Evolutionary conservation across 2,113 vertebrate genomes (phyloP), one percentile per base, ranked within the genome.

Genomic region (Ariopsis seemanni): DNA sequence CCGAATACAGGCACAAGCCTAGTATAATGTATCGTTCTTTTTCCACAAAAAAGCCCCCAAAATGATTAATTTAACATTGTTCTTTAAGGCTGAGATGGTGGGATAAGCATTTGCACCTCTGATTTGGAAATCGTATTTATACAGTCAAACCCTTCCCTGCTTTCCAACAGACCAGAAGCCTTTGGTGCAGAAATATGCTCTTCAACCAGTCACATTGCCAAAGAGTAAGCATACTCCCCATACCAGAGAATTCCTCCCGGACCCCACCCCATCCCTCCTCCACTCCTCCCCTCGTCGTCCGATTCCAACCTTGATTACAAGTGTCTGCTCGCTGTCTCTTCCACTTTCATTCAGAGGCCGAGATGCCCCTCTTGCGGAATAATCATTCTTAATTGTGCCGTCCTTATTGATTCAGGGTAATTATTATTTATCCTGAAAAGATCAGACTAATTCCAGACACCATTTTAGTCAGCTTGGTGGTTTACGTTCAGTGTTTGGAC

Each of bases 201-300:
- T 71, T 71, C 83, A 82, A 85, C 30, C 80, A 52, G 83, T 74
- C 67, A 65, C 62, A 60, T 81, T 90, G 82, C 83, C 83, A 90
- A 74, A 27, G 83, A 63, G 85, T 69, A 67, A 30, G 67, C 79
- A 91, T 89, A 85, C 83, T 89, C 74, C 87, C 67, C 89, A 89
- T 90, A 84, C 85, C 89, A 88, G 65, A 85, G 83, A 77, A 89
- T 87, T 88, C 83, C 79, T 80, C 79, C 57, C 20, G 57, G 69
- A 67, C 50, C 62, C 50, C 71, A 82, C 87, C 63, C 85, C 65
- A 42, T 3, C 42, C 42, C 42, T 42, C 42, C 42, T 42, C 42
- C 42, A 42, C 42, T 57, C 74, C 60, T 42, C 25, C 17, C 20
- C 25, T 20, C 18, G 7, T 63, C n/a, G 50, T 69, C 53, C 53